Conservation (phyloP, 1,140 invertebrate species). For the Drosophila burlai region DNA sequence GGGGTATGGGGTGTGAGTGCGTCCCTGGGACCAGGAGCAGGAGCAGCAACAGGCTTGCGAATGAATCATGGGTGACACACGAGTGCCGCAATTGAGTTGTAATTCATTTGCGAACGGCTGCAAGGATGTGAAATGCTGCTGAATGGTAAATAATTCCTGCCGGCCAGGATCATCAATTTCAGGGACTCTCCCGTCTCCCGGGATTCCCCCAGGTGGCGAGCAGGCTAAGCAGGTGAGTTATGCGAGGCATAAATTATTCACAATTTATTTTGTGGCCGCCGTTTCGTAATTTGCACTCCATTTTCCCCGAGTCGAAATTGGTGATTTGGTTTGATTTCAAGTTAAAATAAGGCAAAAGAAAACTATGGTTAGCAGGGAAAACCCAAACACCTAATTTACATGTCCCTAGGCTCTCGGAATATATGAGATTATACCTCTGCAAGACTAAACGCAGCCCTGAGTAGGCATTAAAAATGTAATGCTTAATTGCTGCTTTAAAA, state of each 20-base stretch:
- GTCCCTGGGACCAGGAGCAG: slow-evolving; percentile 19
- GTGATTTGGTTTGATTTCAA: background rate
- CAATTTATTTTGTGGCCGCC: slow-evolving; percentile 2
- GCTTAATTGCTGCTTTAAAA: slow-evolving; percentile 7
- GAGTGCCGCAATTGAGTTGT: slow-evolving; percentile 44
- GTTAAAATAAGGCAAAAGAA: too few relatives aligned
- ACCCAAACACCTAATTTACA: background rate
- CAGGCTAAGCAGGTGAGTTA: slow-evolving; percentile 26
- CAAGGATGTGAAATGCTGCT: slow-evolving; percentile 9
- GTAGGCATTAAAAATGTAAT: background rate
- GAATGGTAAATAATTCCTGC: slow-evolving; percentile 37
- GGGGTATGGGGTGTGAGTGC: background rate
- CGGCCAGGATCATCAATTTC: slow-evolving; percentile 20
- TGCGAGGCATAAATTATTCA: slow-evolving; percentile 19
- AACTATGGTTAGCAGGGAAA: background rate
- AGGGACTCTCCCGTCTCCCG: slow-evolving; percentile 9
- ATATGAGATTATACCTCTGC: background rate
- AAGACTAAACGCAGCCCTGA: background rate
- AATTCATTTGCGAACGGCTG: slow-evolving; percentile 40
- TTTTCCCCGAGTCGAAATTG: background rate
- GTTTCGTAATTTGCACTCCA: background rate
- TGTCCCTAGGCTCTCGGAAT: background rate
- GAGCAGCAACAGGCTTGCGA: slow-evolving; percentile 38
- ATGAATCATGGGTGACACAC: slow-evolving; percentile 56
- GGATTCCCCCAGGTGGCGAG: background rate